phyloP scores from a whole-genome alignment of 53 echinoderm and acorn worm genomes.

The Stichopus horrens region DNA sequence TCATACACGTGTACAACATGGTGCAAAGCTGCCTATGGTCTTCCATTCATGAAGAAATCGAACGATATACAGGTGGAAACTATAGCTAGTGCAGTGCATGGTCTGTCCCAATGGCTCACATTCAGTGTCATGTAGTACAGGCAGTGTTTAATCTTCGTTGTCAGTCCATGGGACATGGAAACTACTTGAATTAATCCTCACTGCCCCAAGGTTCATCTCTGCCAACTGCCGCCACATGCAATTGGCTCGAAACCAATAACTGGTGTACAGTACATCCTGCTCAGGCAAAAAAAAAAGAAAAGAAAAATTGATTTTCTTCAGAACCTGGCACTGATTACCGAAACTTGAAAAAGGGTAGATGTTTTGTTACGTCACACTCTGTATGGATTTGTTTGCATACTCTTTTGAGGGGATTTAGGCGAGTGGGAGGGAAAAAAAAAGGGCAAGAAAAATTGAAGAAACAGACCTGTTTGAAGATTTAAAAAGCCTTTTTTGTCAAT shows the following conservation, averaged over 20 bases:
- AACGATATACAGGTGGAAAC: too few relatives aligned
- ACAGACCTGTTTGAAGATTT: neutral
- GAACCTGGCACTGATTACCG: neutral
- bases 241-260: slow-evolving; percentile 18
- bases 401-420: neutral
- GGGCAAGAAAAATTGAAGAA: neutral
- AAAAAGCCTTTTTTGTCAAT: neutral
- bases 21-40: too few relatives aligned
- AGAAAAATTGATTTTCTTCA: slow-evolving; percentile 18
- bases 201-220: neutral
- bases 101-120: too few relatives aligned
- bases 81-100: too few relatives aligned
- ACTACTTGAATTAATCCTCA: neutral
- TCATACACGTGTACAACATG: too few relatives aligned
- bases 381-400: neutral
- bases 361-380: neutral
- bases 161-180: too few relatives aligned
- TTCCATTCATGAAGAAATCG: too few relatives aligned
- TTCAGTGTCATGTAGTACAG: too few relatives aligned
- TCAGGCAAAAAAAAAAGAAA: neutral
- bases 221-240: slow-evolving; percentile 1
- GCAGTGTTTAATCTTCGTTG: too few relatives aligned
- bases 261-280: neutral
- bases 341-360: neutral
- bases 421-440: neutral